Percentiles rank a stretch among this genome's conserved stretches.
phyloP scores from a whole-genome alignment of 2,888 invertebrate genomes.

The Mythimna ferrago region DNA sequence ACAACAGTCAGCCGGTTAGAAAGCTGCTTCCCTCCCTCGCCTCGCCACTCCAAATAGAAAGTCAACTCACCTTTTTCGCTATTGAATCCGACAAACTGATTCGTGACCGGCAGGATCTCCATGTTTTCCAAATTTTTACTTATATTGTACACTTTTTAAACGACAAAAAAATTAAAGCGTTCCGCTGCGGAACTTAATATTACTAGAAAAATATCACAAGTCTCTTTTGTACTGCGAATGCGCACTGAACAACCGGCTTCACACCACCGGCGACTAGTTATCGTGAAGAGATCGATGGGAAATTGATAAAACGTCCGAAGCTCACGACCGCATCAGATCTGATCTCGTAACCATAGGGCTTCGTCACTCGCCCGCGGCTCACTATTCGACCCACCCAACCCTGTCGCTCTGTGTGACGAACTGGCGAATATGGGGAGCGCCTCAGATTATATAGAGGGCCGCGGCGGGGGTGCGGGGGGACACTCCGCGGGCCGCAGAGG shows the following conservation, averaged over 20 bases:
- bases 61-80: constrained; percentile 93
- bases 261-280: constrained; percentile 84
- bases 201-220: constrained; percentile 91
- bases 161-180: constrained; percentile 81
- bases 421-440: constrained; percentile 83
- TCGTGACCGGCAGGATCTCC: constrained; percentile 95
- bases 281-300: constrained; percentile 87
- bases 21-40: constrained; percentile 82
- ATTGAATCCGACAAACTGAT: constrained; percentile 94
- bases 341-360: constrained; percentile 90
- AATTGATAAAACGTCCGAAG: constrained; percentile 82
- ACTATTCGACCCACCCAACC: constrained; percentile 87
- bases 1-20: constrained; percentile 84
- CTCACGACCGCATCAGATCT: constrained; percentile 89
- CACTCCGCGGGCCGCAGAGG: constrained; percentile 82
- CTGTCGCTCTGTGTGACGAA: constrained; percentile 88
- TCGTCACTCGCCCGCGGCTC: constrained; percentile 87
- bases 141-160: constrained; percentile 90
- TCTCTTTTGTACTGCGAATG: constrained; percentile 89
- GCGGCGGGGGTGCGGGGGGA: constrained; percentile 83
- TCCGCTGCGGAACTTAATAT: constrained; percentile 86
- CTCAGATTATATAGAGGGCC: constrained; percentile 85
- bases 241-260: constrained; percentile 85
- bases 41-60: constrained; percentile 80
- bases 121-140: constrained; percentile 92